These are phyloP conservation scores for Gallinago media DNA, from an alignment of 2,113 vertebrate species.

Conservation along the genomic window DNA sequence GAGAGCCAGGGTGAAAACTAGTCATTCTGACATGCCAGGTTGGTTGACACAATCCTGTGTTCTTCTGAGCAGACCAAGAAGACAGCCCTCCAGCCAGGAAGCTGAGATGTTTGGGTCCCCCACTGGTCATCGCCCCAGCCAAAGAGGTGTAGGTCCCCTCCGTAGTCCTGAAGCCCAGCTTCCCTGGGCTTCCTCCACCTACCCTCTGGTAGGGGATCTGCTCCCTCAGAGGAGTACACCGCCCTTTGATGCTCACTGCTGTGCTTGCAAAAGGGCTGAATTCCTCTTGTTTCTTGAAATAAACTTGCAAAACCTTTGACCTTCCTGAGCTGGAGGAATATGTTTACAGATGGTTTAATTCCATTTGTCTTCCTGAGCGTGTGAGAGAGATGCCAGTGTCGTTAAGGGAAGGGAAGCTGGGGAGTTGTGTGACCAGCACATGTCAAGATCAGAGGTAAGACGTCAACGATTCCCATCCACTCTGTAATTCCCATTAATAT, in stretches of 20 bases:
- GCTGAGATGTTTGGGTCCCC: not conserved
- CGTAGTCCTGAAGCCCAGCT: not conserved
- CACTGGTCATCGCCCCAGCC: rapidly evolving
- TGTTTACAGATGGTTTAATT: conserved; percentile 23
- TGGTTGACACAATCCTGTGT: not conserved
- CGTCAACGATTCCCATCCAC: not conserved
- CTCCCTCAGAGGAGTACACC: not conserved
- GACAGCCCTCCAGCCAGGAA: not conserved
- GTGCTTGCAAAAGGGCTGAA: not conserved
- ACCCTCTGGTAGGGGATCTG: not conserved
- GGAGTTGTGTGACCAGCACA: not conserved
- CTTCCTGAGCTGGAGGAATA: conserved; percentile 39
- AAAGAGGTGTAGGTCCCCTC: not conserved
- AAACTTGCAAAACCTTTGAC: conserved; percentile 17
- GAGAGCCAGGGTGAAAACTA: not conserved
- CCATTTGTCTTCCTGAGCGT: not conserved
- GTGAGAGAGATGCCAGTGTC: not conserved
- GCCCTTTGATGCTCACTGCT: not conserved
- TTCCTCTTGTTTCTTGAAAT: conserved; percentile 36
- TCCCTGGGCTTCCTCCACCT: not conserved
- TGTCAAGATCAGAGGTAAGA: not conserved
- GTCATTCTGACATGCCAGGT: not conserved
- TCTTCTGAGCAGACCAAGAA: not conserved
- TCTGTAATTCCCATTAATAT: not conserved
- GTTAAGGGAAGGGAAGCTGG: not conserved